Base-by-base conservation (phyloP, 2,888 invertebrate species). In the Itoplectis maculator region DNA sequence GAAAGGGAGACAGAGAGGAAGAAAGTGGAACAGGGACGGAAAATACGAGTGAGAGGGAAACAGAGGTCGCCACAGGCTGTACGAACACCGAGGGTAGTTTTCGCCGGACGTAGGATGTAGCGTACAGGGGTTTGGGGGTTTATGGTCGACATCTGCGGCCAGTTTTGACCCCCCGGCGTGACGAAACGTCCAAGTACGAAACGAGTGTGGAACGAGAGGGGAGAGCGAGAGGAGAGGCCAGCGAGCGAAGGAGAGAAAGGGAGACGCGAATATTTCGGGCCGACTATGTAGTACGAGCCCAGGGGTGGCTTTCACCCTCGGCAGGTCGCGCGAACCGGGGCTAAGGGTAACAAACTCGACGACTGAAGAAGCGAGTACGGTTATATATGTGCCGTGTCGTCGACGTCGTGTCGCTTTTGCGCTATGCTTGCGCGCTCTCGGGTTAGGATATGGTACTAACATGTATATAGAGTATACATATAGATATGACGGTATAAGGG, bases 141-240 rank as follows among this genome's bases (percentile, higher is more conserved):
- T 90, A 91, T 88, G 88, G 88, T 86, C 88, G 91, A 91, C 92
- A 92, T 92, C 92, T 92, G 92, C 91, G 92, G 92, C 88, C 90
- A 90, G 91, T 90, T 91, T 90, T 89, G 90, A 90, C 91, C 91
- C 91, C 92, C 91, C 80, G 87, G 90, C 88, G 91, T 91, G 91
- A 92, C 91, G 90, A 91, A 91, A 92, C 88, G 87, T 85, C 88
- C 88, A 89, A 89, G 83, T 72, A 78, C 81, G 63, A 77, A 80
- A 81, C 86, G 86, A 88, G 87, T 87, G 85, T 87, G 85, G 83
- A 87, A 86, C 56, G 72, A 42, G 66, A 51, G 81, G 65, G 65
- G 37, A 82, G n/a, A n/a, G n/a, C n/a, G n/a, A n/a, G n/a, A n/a
- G n/a, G n/a, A n/a, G n/a, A n/a, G n/a, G n/a, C n/a, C n/a, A n/a